Base-by-base conservation (phyloP, 2,797 vertebrate species). In the Rhabdophis nuchalis region DNA sequence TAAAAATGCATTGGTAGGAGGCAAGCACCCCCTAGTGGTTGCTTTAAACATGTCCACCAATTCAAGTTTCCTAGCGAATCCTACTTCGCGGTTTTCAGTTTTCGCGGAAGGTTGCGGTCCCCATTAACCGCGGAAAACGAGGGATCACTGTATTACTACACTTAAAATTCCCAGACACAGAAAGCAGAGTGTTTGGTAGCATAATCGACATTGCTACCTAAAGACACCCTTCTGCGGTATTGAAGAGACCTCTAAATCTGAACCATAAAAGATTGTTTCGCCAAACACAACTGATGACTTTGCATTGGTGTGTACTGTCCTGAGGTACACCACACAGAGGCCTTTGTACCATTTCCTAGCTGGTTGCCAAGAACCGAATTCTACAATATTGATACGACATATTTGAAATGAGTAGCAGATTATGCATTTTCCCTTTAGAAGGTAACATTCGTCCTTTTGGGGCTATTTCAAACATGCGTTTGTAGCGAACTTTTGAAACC, bases 181-280 rank as follows among this genome's bases (percentile, higher is more conserved):
- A 25, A 58, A 41, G 50, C 9, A 53, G n/a, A 41, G 29, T 32
- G 8, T 92, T 68, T 86, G 0, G 52, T 72, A 50, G 60, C 7
- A 27, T 23, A 64, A 13, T 4, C 18, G 0, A 25, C 8, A 72
- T 53, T 54, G 18, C 29, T 92, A 10, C 60, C 14, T 36, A 54
- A 1, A 7, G n/a, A n/a, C 4, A 9, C 91, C 16, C 14, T 2
- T 89, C 29, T 72, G 6, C 4, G 10, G n/a, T 56, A 4, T 23
- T 36, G 27, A 9, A 41, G 0, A 0, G 64, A 52, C 1, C 50
- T 2, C 41, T 36, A 0, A 0, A n/a, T 25, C 64, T 0, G 10
- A 0, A 0, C 0, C 11, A 9, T 1, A 0, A 52, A 2, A 41
- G 14, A 61, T 41, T 87, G 90, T 6, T 4, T 32, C 25, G 0